Evolutionary conservation across 2,797 vertebrate genomes (phyloP), one percentile per base, ranked within the genome.

Genomic region (Gila robusta): DNA sequence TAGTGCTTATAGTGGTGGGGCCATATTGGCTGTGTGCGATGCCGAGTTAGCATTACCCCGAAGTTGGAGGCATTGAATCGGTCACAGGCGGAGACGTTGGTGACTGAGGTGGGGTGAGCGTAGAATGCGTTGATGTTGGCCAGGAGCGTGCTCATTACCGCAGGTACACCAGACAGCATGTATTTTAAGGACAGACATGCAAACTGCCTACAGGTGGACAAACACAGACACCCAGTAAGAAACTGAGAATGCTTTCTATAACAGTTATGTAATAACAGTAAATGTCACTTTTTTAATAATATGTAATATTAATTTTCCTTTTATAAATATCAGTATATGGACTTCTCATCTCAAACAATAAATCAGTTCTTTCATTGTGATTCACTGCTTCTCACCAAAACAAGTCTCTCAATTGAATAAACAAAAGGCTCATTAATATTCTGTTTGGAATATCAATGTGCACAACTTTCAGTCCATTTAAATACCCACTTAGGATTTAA

Each of bases 101-200:
- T 97, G 94, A 96, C 97, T 90, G 97, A 96, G 1, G 96, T 97
- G 59, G 98, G 98, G 93, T 99, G 98, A 84, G 98, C 98, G 88
- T 98, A 99, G 94, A 97, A 98, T 91, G 98, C 98, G 82, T 99
- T 99, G 94, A 99, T 99, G 95, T 99, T 99, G 93, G 98, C 98
- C 91, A 99, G 94, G 91, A 99, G 95, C 54, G 97, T 98, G 94
- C 98, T 99, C 98, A 99, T 99, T 89, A 95, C 95, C 3, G 98
- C 98, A 4, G 98, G 98, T 54, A 99, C 95, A 0, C 97, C 97
- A 2, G 98, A 96, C 88, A 98, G 94, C 98, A 98, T 98, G 94
- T 99, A 99, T 93, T 99, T 99, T 87, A 97, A 98, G 47, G 98
- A 99, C 80, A 99, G 96, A 94, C 98, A 99, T 0, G 98, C 97